Base-by-base conservation (phyloP, 2,113 vertebrate species). In the Pseudorectes ferrugineus region DNA sequence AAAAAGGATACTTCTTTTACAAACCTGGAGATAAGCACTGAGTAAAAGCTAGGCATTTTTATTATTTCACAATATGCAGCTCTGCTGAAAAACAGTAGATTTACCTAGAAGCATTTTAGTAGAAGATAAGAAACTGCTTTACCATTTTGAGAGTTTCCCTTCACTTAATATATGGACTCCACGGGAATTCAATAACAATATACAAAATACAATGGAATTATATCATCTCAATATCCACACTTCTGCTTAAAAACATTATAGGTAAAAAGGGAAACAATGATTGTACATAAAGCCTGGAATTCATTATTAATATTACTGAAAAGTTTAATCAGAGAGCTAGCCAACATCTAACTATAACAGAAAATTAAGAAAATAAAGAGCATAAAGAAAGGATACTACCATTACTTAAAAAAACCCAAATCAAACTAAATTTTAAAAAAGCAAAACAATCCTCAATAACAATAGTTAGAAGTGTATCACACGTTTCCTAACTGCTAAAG, bases 391-490 rank as follows among this genome's bases (percentile, higher is more conserved):
- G 22, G 1, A 72, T 51, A 35, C 1, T 4, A 59, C 12, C 6
- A 15, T 45, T 45, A 52, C 8, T 43, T 18, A 25, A 20, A 67
- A 91, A 28, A 62, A 3, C 0, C 7, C 9, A 59, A 81, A 45
- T 1, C 15, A 49, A 61, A 23, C 1, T 9, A 42, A 51, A 40
- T 11, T 5, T 7, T 6, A 2, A 12, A 28, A 59, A 54, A 4
- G 3, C 11, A 23, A 38, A 43, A 12, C 7, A 4, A 1, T 1
- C 8, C 6, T 84, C 40, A 48, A 8, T 43, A 86, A 18, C 24
- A 80, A 43, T n/a, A 42, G 3, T 36, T 51, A 54, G 28, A 55
- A 42, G 6, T 21, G 2, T 52, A 52, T 22, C 18, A 52, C 12
- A 61, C 4, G 20, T 54, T 79, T 91, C 17, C 26, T 38, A 51